phyloP scores from a whole-genome alignment of 2,888 invertebrate species.

The Acleris sparsana region DNA sequence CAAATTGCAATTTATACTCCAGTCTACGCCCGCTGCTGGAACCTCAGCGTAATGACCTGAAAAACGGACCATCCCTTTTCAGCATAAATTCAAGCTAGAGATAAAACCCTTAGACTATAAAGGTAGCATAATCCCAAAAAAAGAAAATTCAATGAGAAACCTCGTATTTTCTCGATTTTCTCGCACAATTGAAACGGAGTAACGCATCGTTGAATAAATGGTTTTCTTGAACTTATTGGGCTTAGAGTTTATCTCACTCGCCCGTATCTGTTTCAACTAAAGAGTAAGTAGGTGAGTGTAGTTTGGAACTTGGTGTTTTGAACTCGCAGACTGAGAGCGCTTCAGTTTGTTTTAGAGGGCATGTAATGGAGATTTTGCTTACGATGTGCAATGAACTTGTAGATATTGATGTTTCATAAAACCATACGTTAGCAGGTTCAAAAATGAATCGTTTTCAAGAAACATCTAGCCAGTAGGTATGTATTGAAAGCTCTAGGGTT shows the following conservation, averaged over 20 bases:
- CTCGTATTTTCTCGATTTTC: constrained; percentile 12
- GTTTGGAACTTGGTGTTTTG: background rate
- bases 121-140: background rate
- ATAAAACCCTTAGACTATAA: background rate
- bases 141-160: background rate
- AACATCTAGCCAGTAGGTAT: too few species aligned
- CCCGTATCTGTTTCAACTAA: background rate
- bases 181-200: constrained; percentile 14
- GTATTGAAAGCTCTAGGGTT: too few species aligned
- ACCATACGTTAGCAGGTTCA: too few species aligned
- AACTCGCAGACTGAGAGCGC: background rate
- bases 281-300: constrained; percentile 1
- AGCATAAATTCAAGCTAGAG: background rate
- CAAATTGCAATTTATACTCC: too few species aligned
- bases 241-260: background rate
- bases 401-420: background rate
- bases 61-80: background rate
- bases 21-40: too few species aligned
- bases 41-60: too few species aligned
- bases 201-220: constrained; percentile 7
- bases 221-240: constrained; percentile 14
- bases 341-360: background rate
- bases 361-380: background rate
- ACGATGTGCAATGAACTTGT: constrained; percentile 1
- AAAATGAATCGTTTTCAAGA: too few species aligned